Evolutionary conservation across 2,888 invertebrate species (phyloP).

Genomic region (Tuberolachnus salignus): DNA sequence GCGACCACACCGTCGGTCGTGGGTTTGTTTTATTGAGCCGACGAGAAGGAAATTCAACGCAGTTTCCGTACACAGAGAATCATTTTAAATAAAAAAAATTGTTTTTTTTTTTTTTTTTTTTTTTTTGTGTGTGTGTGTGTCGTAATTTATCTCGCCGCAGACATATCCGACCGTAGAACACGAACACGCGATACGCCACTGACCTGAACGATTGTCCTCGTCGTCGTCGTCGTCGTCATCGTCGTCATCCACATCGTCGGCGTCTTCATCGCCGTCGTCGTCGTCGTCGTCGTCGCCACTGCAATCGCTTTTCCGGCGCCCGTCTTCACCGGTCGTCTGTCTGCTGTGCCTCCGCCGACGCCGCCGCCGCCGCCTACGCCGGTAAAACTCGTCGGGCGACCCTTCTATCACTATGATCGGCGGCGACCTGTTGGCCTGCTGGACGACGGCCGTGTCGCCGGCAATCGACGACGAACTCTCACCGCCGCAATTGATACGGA

Average conservation of each 20-base stretch:
- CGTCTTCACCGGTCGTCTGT: background rate
- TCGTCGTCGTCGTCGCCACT: conserved; percentile 63
- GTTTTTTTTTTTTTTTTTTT: background rate
- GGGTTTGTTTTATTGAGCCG: background rate
- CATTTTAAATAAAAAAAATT: no score
- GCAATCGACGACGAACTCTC: conserved; percentile 63
- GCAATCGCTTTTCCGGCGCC: conserved; percentile 62
- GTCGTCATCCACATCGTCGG: conserved; percentile 70
- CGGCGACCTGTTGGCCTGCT: conserved; percentile 48
- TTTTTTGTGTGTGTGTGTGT: no score
- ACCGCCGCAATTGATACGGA: conserved; percentile 62
- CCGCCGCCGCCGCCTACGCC: conserved; percentile 65
- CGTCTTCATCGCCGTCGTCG: conserved; percentile 60
- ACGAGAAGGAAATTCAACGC: background rate
- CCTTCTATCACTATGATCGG: conserved; percentile 62
- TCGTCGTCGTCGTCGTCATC: conserved; percentile 67
- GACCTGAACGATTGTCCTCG: conserved; percentile 75
- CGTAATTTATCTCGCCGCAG: background rate
- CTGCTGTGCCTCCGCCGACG: conserved; percentile 60
- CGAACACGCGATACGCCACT: conserved; percentile 59
- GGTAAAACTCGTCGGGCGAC: conserved; percentile 58
- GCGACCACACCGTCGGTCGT: background rate
- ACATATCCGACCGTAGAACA: no score
- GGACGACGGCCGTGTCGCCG: conserved; percentile 44
- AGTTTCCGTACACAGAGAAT: no score